These are phyloP conservation scores for Zapus hudsonius DNA, from an alignment of 2,113 vertebrate genomes.

Conservation along the genomic window DNA sequence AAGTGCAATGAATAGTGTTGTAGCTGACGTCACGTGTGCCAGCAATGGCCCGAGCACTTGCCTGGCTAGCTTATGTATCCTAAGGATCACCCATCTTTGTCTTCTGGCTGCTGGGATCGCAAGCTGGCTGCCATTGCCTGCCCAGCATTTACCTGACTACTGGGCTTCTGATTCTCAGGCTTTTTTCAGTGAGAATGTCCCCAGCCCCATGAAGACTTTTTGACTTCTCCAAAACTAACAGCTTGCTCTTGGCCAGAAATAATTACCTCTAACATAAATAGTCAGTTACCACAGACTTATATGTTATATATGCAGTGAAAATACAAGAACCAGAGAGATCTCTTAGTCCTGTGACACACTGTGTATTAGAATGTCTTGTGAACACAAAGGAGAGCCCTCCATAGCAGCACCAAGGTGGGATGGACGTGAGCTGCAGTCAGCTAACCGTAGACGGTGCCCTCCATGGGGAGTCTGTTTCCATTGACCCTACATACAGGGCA, in stretches of 20 bases:
- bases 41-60: not conserved
- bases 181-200: not conserved
- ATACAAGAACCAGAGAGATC: not conserved
- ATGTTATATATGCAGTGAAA: not conserved
- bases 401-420: no score
- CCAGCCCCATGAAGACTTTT: not conserved
- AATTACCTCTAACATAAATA: not conserved
- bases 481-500: not conserved
- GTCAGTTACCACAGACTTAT: not conserved
- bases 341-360: not conserved
- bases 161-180: no score
- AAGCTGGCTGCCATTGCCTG: no score
- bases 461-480: not conserved
- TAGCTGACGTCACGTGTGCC: no score
- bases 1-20: not conserved
- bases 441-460: no score
- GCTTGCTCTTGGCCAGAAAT: not conserved
- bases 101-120: no score
- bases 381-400: not conserved
- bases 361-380: not conserved
- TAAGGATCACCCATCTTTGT: no score
- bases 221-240: not conserved
- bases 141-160: no score
- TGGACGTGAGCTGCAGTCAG: no score
- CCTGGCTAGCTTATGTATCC: no score